phyloP scores from a whole-genome alignment of 2,113 vertebrate species.

The Malurus cyaneus region DNA sequence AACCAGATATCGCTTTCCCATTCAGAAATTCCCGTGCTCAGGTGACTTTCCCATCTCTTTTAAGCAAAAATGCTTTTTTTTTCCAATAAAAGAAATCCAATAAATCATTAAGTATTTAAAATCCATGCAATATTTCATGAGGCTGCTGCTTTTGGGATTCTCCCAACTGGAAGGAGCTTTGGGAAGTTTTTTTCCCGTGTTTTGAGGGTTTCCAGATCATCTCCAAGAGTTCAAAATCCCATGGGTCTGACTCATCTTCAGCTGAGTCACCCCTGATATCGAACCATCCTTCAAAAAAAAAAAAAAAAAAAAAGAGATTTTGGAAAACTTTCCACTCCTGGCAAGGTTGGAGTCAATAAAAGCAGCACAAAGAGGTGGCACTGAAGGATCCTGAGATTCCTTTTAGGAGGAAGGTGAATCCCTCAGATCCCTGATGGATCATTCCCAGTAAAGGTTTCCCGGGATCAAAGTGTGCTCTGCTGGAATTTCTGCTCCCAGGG shows the following conservation, averaged over 20 bases:
- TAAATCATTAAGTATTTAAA: accelerated
- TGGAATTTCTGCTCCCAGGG: too few relatives aligned
- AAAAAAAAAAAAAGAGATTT: not conserved
- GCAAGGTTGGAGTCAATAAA: not conserved
- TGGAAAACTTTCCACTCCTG: not conserved
- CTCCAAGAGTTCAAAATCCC: not conserved
- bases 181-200: not conserved
- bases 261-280: slow-evolving; percentile 14
- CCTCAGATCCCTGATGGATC: too few relatives aligned
- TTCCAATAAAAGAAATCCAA: not conserved
- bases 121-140: accelerated
- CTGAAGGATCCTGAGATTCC: not conserved
- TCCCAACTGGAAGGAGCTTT: not conserved
- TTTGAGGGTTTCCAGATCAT: not conserved
- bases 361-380: not conserved
- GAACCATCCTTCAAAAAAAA: not conserved
- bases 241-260: slow-evolving; percentile 23
- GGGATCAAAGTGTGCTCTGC: too few relatives aligned
- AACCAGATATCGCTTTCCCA: not conserved
- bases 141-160: not conserved
- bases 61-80: not conserved
- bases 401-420: not conserved
- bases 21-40: not conserved
- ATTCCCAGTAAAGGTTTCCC: too few relatives aligned
- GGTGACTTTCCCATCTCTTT: not conserved